phyloP scores from a whole-genome alignment of 2,797 vertebrate species.

The Pseudomugil gertrudae region DNA sequence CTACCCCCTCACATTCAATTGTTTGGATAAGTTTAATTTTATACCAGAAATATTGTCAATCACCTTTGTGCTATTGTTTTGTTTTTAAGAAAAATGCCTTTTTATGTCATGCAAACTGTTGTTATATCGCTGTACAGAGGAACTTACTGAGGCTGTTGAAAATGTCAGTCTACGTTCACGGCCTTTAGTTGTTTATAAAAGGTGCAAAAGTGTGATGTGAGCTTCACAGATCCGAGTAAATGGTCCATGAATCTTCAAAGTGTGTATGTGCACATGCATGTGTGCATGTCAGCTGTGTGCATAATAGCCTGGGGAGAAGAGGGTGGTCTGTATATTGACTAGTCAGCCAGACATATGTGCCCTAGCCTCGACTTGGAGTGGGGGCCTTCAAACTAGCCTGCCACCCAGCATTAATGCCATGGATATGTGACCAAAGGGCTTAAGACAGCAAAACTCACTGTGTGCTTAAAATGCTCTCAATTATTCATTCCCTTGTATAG shows the following conservation, averaged over 20 bases:
- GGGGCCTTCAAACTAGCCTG: slow-evolving; percentile 45
- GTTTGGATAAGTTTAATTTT: slow-evolving; percentile 8
- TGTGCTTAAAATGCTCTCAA: slow-evolving; percentile 72
- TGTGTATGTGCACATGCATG: slow-evolving; percentile 2
- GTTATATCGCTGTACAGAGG: not conserved
- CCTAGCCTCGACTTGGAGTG: slow-evolving; percentile 41
- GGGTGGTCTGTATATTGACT: slow-evolving; percentile 47
- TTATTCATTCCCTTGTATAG: slow-evolving; percentile 69
- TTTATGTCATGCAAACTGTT: not conserved
- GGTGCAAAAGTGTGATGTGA: slow-evolving; percentile 40
- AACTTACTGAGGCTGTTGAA: slow-evolving; percentile 37
- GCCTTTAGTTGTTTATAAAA: slow-evolving; percentile 37
- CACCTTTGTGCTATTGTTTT: slow-evolving; percentile 2
- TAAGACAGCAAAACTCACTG: slow-evolving; percentile 57
- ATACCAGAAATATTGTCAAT: slow-evolving; percentile 3
- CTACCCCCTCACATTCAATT: not conserved
- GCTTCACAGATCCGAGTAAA: slow-evolving; percentile 44
- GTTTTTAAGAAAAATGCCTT: not conserved
- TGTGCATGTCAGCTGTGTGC: slow-evolving; percentile 44
- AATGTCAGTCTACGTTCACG: slow-evolving; percentile 29
- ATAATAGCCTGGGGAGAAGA: slow-evolving; percentile 48
- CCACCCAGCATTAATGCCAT: slow-evolving; percentile 66
- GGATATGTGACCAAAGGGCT: slow-evolving; percentile 66
- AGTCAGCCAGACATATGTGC: slow-evolving; percentile 65
- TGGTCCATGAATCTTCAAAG: slow-evolving; percentile 46